Conservation (phyloP, 2,113 vertebrate genomes). For the Coptodon rendalli region DNA sequence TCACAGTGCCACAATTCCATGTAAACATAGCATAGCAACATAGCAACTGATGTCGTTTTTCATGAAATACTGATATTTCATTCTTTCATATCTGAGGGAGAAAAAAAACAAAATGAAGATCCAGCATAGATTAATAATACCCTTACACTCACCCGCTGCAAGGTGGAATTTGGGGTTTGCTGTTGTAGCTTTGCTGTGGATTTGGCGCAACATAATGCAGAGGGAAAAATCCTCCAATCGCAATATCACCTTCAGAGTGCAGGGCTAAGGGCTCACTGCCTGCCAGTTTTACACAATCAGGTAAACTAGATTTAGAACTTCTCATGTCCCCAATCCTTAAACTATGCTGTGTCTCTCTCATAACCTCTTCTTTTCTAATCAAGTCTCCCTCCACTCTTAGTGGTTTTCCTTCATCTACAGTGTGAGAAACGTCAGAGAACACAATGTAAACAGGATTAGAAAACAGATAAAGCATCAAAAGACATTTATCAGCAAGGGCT, state of each 20-base stretch:
- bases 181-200: slow-evolving; percentile 35
- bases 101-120: not conserved
- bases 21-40: no score
- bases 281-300: slow-evolving; percentile 39
- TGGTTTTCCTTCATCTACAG: not conserved
- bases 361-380: not conserved
- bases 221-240: slow-evolving; percentile 71
- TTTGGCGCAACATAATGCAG: slow-evolving; percentile 47
- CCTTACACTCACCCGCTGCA: slow-evolving; percentile 62
- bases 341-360: not conserved
- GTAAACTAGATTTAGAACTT: not conserved
- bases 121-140: not conserved
- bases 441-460: not conserved
- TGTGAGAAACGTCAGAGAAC: not conserved
- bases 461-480: not conserved
- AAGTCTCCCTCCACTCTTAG: not conserved
- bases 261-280: slow-evolving; percentile 33
- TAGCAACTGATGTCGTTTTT: no score
- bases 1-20: no score
- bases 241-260: slow-evolving; percentile 52
- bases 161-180: slow-evolving; percentile 21
- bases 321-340: not conserved
- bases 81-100: no score
- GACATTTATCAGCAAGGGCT: not conserved
- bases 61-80: not conserved